Evolutionary conservation across 2,888 invertebrate species (phyloP).

Genomic region (Noctua comes): DNA sequence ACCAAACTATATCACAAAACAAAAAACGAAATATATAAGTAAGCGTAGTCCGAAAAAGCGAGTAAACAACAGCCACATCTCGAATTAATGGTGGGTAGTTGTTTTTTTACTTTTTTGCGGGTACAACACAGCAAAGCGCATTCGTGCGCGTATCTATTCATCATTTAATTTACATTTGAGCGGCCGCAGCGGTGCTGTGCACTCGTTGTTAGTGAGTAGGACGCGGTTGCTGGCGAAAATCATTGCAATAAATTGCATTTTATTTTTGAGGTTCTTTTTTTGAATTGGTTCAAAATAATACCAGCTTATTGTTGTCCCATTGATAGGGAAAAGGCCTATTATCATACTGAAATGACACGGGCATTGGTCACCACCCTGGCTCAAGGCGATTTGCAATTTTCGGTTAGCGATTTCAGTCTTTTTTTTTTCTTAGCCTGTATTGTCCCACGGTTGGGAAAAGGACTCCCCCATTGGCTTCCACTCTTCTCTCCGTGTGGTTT

Average conservation of each 20-base stretch:
- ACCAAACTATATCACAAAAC: constrained; percentile 55
- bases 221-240: constrained; percentile 30
- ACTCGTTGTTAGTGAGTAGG: constrained; percentile 30
- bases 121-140: constrained; percentile 78
- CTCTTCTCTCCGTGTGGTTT: no score
- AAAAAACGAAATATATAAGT: constrained; percentile 58
- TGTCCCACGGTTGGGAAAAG: no score
- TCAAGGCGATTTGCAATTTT: not conserved
- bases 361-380: not conserved
- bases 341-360: not conserved
- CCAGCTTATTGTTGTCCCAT: not conserved
- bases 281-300: not conserved
- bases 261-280: not conserved
- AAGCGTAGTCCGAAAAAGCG: constrained; percentile 57
- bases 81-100: constrained; percentile 79
- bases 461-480: no score
- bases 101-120: constrained; percentile 79
- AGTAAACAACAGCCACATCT: constrained; percentile 71
- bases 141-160: constrained; percentile 85
- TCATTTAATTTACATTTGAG: constrained; percentile 89
- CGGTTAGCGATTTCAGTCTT: no score
- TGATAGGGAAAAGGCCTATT: not conserved
- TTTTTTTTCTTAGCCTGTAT: no score
- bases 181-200: constrained; percentile 74
- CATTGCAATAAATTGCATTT: not conserved